These are phyloP conservation scores for Bombyx mori DNA, from an alignment of 1,140 invertebrate genomes.

Conservation along the genomic window ASM3026992v2 NC_085112.1:11504001-11504500, in stretches of 20 bases:
- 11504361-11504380: conserved; percentile 44
- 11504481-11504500: not conserved
- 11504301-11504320: not conserved
- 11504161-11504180: conserved; percentile 40
- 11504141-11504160: conserved; percentile 54
- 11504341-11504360: conserved; percentile 46
- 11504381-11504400: conserved; percentile 51
- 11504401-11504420: conserved; percentile 53
- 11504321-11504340: too few relatives aligned
- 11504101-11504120: conserved; percentile 46
- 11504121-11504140: conserved; percentile 55
- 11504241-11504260: not conserved
- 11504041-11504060: conserved; percentile 43
- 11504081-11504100: conserved; percentile 55
- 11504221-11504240: not conserved
- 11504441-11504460: conserved; percentile 58
- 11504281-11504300: too few relatives aligned
- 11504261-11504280: too few relatives aligned
- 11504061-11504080: conserved; percentile 61
- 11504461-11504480: conserved; percentile 38
- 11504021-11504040: conserved; percentile 29
- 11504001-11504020: conserved; percentile 32
- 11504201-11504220: conserved; percentile 12
- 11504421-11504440: conserved; percentile 62
- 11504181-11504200: conserved; percentile 51